Evolutionary conservation across 2,888 invertebrate genomes (phyloP).

Genomic region (Luffia ferchaultella): DNA sequence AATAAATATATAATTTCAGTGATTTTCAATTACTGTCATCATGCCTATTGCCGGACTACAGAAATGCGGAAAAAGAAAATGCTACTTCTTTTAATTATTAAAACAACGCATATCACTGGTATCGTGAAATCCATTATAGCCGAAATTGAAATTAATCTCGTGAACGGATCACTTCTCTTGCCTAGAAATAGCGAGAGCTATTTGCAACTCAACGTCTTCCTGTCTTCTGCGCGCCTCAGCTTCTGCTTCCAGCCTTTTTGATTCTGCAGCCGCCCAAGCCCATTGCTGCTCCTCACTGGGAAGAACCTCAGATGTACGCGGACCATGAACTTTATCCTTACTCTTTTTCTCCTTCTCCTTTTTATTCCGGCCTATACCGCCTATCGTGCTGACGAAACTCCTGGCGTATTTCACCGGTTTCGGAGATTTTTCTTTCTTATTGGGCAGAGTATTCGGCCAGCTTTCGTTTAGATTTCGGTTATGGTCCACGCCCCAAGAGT

Average conservation of each 20-base stretch:
- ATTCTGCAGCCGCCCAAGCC: conserved; percentile 78
- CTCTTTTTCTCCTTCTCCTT: conserved; percentile 43
- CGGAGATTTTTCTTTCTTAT: conserved; percentile 56
- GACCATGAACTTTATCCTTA: conserved; percentile 22
- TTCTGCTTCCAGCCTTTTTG: conserved; percentile 69
- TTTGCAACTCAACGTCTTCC: conserved; percentile 77
- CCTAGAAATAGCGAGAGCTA: conserved; percentile 74
- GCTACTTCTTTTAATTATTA: no score
- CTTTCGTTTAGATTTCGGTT: conserved; percentile 51
- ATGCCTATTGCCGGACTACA: no score
- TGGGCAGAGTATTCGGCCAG: conserved; percentile 45
- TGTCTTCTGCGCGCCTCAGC: conserved; percentile 63
- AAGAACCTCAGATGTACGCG: conserved; percentile 27
- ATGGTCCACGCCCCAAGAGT: conserved; percentile 30
- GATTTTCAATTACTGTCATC: no score
- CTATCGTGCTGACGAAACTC: conserved; percentile 54
- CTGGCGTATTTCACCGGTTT: conserved; percentile 54
- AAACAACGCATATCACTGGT: no score
- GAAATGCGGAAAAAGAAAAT: no score
- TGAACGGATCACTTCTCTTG: conserved; percentile 50
- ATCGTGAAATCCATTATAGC: no score
- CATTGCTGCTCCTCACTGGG: conserved; percentile 73
- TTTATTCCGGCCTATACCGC: conserved; percentile 44
- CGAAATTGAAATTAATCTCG: no score
- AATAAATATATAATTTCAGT: no score